Conservation (phyloP, 1,140 invertebrate genomes). For the Drosophila biarmipes region DNA sequence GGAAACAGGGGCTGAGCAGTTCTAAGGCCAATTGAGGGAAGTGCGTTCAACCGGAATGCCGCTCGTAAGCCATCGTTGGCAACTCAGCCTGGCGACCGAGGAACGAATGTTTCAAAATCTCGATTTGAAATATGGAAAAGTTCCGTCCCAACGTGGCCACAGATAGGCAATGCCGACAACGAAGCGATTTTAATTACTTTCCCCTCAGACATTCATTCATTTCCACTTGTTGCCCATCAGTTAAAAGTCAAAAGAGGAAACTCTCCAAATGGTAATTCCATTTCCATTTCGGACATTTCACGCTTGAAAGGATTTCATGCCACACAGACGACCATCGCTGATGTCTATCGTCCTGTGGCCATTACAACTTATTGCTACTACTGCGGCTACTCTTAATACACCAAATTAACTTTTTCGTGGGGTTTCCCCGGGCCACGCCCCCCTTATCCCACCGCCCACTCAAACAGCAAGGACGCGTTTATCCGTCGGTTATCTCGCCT, state of each 20-base stretch:
- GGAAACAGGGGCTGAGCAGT: not conserved
- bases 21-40: slow-evolving; percentile 21
- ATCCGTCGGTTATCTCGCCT: slow-evolving; percentile 69
- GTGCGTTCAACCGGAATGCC: slow-evolving; percentile 66
- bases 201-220: slow-evolving; percentile 48
- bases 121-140: slow-evolving; percentile 54
- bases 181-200: slow-evolving; percentile 71
- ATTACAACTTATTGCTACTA: slow-evolving; percentile 72
- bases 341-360: slow-evolving; percentile 65
- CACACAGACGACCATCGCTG: slow-evolving; percentile 4
- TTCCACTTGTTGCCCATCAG: slow-evolving; percentile 76
- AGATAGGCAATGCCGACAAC: slow-evolving; percentile 13
- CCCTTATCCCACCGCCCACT: slow-evolving; percentile 14
- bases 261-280: slow-evolving; percentile 58
- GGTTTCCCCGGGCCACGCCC: not conserved
- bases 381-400: slow-evolving; percentile 77
- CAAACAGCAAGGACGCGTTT: slow-evolving; percentile 45
- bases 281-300: slow-evolving; percentile 67
- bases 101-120: slow-evolving; percentile 45
- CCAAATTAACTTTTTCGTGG: slow-evolving; percentile 72
- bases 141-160: slow-evolving; percentile 23
- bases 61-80: slow-evolving; percentile 57
- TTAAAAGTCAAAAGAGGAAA: slow-evolving; percentile 56
- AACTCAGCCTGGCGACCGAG: slow-evolving; percentile 31
- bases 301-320: slow-evolving; percentile 58